A percentile compares a stretch with the other conserved stretches of the same genome.
Conservation (phyloP, 37 sponge, comb jelly and placozoan species). For the Haliclona indistincta region DNA sequence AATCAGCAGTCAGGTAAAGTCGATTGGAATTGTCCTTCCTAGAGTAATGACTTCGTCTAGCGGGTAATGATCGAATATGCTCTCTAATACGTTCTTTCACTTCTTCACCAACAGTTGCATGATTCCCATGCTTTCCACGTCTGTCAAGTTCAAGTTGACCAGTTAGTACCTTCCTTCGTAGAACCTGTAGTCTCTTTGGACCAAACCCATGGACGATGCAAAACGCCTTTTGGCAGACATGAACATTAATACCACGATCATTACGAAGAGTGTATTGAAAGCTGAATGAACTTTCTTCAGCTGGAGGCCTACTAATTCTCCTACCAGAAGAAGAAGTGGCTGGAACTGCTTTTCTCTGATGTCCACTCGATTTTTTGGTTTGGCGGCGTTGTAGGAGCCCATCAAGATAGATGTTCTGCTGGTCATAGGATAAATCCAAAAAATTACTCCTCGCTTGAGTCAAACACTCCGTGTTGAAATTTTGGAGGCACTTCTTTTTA, state of each 20-base stretch:
- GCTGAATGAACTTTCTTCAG: slow-evolving; percentile 43
- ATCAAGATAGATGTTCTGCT: slow-evolving; percentile 51
- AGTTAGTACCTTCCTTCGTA: slow-evolving; percentile 23
- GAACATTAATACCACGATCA: slow-evolving; percentile 24
- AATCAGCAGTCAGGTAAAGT: slow-evolving; percentile 23
- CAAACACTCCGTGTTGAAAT: slow-evolving; percentile 11
- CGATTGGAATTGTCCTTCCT: slow-evolving; percentile 16
- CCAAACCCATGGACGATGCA: slow-evolving; percentile 53
- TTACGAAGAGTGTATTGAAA: slow-evolving; percentile 31
- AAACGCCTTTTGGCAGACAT: slow-evolving; percentile 57
- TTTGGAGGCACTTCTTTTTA: slow-evolving; percentile 29
- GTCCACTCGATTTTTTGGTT: slow-evolving; percentile 43
- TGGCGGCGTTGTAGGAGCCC: slow-evolving; percentile 26
- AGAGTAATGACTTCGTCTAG: slow-evolving; percentile 40
- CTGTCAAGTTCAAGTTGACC: slow-evolving; percentile 34
- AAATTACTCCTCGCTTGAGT: slow-evolving; percentile 34
- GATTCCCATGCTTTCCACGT: slow-evolving; percentile 34
- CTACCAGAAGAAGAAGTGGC: slow-evolving; percentile 23
- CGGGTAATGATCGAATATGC: slow-evolving; percentile 18
- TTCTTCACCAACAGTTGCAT: slow-evolving; percentile 13
- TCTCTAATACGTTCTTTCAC: slow-evolving; percentile 6
- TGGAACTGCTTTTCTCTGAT: slow-evolving; percentile 43
- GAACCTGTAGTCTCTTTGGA: slow-evolving; percentile 30
- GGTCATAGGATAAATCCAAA: slow-evolving; percentile 26
- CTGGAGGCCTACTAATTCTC: slow-evolving; percentile 47